phyloP scores from a whole-genome alignment of 2,113 vertebrate species.

The Rhinoderma darwinii region DNA sequence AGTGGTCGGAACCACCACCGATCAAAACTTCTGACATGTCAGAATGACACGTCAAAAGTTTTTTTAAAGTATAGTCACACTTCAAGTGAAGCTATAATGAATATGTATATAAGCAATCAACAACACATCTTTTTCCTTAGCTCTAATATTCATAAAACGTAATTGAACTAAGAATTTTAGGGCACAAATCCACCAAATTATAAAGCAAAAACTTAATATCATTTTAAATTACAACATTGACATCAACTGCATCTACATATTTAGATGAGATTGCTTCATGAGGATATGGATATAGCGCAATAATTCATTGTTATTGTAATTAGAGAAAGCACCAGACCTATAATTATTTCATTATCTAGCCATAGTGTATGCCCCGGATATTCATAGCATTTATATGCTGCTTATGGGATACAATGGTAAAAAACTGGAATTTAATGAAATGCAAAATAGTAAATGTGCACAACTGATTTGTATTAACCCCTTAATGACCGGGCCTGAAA shows the following conservation, averaged over 20 bases:
- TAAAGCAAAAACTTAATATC: not conserved
- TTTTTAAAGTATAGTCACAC: too few relatives aligned
- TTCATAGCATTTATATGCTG: not conserved
- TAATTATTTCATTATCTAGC: conserved; percentile 27
- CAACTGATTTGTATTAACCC: too few relatives aligned
- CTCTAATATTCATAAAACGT: not conserved
- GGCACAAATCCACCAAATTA: not conserved
- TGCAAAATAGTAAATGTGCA: not conserved
- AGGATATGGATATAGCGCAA: conserved; percentile 8
- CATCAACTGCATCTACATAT: not conserved
- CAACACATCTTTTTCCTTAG: not conserved
- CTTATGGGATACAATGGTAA: conserved; percentile 9
- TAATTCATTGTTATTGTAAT: conserved; percentile 20
- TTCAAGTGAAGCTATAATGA: too few relatives aligned
- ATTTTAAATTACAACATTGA: conserved; percentile 14
- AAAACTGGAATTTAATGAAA: not conserved
- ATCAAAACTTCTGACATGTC: too few relatives aligned
- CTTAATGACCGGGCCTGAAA: too few relatives aligned
- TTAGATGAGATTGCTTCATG: conserved; percentile 19
- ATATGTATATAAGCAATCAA: not conserved
- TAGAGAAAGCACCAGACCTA: not conserved
- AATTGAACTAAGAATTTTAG: not conserved
- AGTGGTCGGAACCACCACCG: too few relatives aligned
- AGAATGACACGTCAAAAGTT: too few relatives aligned
- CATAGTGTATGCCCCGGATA: not conserved